These are phyloP conservation scores for rabbit (Oryctolagus cuniculus) DNA, from an alignment of 2,113 vertebrate species.

Conservation along the genomic window DNA sequence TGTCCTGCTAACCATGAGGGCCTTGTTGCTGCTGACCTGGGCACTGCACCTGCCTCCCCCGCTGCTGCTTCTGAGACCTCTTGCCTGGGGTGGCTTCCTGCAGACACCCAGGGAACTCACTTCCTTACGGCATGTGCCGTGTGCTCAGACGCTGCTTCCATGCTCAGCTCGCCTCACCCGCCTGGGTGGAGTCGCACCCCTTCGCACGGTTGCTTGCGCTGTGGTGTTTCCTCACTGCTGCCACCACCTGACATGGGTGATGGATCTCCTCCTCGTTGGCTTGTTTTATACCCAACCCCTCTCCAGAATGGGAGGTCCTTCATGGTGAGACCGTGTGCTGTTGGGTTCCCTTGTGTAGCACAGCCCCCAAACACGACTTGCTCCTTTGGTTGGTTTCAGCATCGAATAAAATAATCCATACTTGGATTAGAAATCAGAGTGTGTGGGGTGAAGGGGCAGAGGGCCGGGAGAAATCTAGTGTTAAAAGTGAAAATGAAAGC, in stretches of 20 bases:
- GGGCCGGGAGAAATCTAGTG: too few relatives aligned
- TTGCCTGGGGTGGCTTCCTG: neutral
- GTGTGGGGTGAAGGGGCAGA: neutral
- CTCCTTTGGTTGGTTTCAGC: neutral
- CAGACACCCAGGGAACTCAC: neutral
- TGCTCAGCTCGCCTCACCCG: neutral
- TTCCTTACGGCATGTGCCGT: neutral
- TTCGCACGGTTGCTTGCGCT: too few relatives aligned
- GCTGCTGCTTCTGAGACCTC: too few relatives aligned
- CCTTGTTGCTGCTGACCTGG: too few relatives aligned
- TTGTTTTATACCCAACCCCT: rapidly evolving
- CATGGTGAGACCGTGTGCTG: neutral
- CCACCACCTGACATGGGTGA: neutral
- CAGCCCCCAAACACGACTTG: neutral
- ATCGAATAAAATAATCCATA: neutral
- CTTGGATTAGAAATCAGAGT: neutral
- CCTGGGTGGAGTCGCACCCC: neutral
- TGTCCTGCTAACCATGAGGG: neutral
- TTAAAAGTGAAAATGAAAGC: too few relatives aligned
- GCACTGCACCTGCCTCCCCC: rapidly evolving
- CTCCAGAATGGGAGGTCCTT: neutral
- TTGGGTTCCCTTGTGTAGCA: neutral
- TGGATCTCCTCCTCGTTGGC: neutral
- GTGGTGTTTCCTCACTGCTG: too few relatives aligned
- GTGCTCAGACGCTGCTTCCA: neutral